Base-by-base conservation (phyloP, 2,888 invertebrate species). In the Leptopilina drosophilae region DNA sequence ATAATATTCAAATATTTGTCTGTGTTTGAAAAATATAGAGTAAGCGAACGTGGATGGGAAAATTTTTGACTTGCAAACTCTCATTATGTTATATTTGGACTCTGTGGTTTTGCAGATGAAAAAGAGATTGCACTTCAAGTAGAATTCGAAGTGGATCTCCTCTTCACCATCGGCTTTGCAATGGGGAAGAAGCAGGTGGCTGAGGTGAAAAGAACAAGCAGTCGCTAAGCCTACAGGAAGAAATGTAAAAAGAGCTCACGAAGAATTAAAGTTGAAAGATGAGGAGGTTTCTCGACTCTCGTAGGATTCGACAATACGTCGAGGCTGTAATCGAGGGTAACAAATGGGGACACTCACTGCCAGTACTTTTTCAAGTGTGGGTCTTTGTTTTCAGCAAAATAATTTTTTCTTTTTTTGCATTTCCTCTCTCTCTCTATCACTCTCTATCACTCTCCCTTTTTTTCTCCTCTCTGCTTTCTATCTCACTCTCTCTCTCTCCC, bases 301-400 rank as follows among this genome's bases (percentile, higher is more conserved):
- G 81, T n/a, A 93, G 94, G 83, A 95, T 96, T 82, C 92, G 95
- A 78, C 94, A 94, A 85, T 95, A 96, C 88, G 95, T 96, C 67
- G 96, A 96, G 87, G 92, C 94, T 53, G 96, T 96, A 91, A 92
- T 97, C 77, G 95, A 96, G 88, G 96, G 96, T n/a, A n/a, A n/a
- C n/a, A n/a, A n/a, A n/a, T n/a, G n/a, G n/a, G n/a, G n/a, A n/a
- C n/a, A 88, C 92, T 97, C 78, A 96, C 96, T 11, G 96, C 96
- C 80, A 95, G 95, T 87, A n/a, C 92, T 96, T 26, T 96, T 96
- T 92, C 95, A 96, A 94, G n/a, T n/a, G 96, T 96, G 62, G 15
- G 62, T 62, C 62, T 62, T 20, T 62, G 9, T 66, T 73, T 81
- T 14, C 20, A 56, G 76, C 65, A 53, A 15, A 49, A 77, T 77